Evolutionary conservation across 2,797 vertebrate genomes (phyloP).

Genomic region (Ctenosaura bakeri): DNA sequence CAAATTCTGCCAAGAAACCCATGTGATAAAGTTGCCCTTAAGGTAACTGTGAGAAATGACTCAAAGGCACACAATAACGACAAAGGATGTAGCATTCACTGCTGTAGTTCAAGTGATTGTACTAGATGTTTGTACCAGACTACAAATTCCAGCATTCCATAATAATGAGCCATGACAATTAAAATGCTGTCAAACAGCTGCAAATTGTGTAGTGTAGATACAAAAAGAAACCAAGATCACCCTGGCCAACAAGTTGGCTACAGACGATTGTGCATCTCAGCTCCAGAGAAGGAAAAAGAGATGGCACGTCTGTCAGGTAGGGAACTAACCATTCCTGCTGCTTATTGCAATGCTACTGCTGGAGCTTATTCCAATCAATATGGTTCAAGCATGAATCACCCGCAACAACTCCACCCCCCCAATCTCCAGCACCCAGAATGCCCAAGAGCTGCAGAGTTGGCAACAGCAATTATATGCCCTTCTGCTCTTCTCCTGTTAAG

Average conservation of each 20-base stretch:
- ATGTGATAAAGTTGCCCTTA: no score
- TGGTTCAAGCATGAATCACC: constrained; percentile 64
- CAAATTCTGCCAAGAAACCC: no score
- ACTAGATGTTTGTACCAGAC: no score
- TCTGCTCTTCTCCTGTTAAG: not conserved
- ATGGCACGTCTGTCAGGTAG: not conserved
- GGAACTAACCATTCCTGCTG: constrained; percentile 13
- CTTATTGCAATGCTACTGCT: not conserved
- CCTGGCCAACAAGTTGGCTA: not conserved
- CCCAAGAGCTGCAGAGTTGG: constrained; percentile 2
- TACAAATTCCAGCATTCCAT: no score
- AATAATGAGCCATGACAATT: no score
- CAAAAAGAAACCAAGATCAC: not conserved
- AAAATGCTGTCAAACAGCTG: no score
- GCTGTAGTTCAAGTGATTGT: no score
- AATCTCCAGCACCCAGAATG: not conserved
- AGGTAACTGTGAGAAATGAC: not conserved
- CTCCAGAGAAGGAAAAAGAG: not conserved
- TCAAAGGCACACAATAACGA: not conserved
- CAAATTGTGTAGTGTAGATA: not conserved
- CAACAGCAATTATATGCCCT: constrained; percentile 13
- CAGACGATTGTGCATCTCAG: no score
- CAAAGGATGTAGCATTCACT: not conserved
- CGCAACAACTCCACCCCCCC: constrained; percentile 34
- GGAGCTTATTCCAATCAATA: constrained; percentile 1